Conservation (phyloP, 2,797 vertebrate genomes). For the Erpetoichthys calabaricus region DNA sequence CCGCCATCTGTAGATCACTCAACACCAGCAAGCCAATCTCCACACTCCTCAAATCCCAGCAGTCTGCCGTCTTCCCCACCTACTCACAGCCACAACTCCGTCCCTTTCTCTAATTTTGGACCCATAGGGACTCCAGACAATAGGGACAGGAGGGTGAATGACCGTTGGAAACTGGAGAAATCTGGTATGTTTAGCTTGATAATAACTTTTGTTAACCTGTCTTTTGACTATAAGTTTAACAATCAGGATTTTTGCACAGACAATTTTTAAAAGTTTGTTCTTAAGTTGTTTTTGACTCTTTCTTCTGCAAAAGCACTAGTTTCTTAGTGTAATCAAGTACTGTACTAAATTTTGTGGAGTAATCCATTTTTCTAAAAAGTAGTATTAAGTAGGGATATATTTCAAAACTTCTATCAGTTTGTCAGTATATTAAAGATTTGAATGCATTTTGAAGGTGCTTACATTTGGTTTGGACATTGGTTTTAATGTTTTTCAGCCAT, state of each 20-base stretch:
- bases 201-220: neutral
- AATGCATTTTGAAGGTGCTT: too few relatives aligned
- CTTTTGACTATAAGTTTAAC: too few relatives aligned
- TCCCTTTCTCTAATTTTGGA: conserved; percentile 88
- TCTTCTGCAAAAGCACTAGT: too few relatives aligned
- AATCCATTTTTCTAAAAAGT: too few relatives aligned
- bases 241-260: too few relatives aligned
- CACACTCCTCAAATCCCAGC: conserved; percentile 96
- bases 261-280: neutral
- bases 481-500: conserved; percentile 37
- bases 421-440: too few relatives aligned
- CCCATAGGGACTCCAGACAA: conserved; percentile 88
- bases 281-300: conserved; percentile 10
- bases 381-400: too few relatives aligned
- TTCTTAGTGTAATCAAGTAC: too few relatives aligned
- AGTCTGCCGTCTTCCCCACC: conserved; percentile 92
- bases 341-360: too few relatives aligned
- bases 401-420: too few relatives aligned
- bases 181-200: conserved; percentile 45
- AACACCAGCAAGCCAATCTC: conserved; percentile 94
- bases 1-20: conserved; percentile 71
- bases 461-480: too few relatives aligned
- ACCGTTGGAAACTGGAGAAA: conserved; percentile 93
- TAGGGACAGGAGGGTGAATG: conserved; percentile 70
- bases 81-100: conserved; percentile 79